Evolutionary conservation across 2,888 invertebrate genomes (phyloP).

Genomic region (Anoplius nigerrimus): DNA sequence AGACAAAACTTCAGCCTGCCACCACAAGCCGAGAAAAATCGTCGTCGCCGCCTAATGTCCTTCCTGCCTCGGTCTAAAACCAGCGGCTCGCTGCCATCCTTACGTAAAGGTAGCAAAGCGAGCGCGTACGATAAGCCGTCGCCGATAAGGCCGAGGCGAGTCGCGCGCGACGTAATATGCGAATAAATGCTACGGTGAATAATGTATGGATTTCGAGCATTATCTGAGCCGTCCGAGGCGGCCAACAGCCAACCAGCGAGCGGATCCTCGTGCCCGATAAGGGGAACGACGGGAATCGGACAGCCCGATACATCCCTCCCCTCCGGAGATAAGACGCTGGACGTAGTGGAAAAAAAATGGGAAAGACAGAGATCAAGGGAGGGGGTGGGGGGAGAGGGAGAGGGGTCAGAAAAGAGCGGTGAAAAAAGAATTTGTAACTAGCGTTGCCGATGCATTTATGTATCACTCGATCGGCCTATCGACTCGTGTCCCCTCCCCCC

Average conservation of each 20-base stretch:
- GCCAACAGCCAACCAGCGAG: constrained; percentile 34
- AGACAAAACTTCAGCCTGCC: too few relatives aligned
- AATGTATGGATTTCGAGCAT: constrained; percentile 65
- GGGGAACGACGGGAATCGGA: constrained; percentile 43
- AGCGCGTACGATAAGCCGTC: constrained; percentile 21
- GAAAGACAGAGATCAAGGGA: constrained; percentile 6
- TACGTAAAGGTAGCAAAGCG: constrained; percentile 63
- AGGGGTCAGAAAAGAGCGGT: constrained; percentile 25
- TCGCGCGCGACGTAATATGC: constrained; percentile 59
- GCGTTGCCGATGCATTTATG: constrained; percentile 69
- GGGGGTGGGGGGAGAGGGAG: constrained; percentile 5
- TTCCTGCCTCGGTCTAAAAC: constrained; percentile 58
- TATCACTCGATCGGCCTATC: constrained; percentile 59
- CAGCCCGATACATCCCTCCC: constrained; percentile 36
- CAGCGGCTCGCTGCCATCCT: constrained; percentile 51
- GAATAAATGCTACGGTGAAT: constrained; percentile 63
- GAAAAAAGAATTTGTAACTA: constrained; percentile 25
- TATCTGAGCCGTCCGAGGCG: constrained; percentile 50
- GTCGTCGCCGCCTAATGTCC: constrained; percentile 60
- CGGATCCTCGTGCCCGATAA: constrained; percentile 49
- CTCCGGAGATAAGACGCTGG: constrained; percentile 20
- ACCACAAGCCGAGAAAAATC: too few relatives aligned
- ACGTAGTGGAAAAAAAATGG: constrained; percentile 7
- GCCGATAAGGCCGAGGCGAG: constrained; percentile 52
- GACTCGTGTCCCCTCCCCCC: constrained; percentile 10